phyloP scores from a whole-genome alignment of 2,113 vertebrate species.

The Thermophis baileyi region DNA sequence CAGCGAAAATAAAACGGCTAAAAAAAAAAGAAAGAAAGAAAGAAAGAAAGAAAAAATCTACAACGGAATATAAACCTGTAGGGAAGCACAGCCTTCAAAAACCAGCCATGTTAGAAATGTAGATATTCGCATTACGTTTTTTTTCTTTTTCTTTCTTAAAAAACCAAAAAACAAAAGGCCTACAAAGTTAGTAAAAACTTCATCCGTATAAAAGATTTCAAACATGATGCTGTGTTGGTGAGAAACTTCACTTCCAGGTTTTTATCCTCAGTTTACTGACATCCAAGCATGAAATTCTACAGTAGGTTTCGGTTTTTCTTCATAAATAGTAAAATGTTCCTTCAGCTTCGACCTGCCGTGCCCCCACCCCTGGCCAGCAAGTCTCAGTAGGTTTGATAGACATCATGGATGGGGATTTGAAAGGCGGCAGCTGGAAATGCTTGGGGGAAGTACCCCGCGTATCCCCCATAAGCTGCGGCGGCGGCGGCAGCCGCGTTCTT shows the following conservation, averaged over 20 bases:
- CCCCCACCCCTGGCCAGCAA: background rate
- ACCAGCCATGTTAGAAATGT: constrained; percentile 70
- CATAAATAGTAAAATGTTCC: constrained; percentile 89
- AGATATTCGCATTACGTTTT: constrained; percentile 63
- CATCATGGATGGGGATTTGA: constrained; percentile 90
- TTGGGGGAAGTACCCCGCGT: constrained; percentile 86
- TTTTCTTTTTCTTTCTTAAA: background rate
- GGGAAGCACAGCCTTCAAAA: constrained; percentile 59
- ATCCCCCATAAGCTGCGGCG: constrained; percentile 81
- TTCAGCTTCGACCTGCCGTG: constrained; percentile 64
- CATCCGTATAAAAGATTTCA: constrained; percentile 75
- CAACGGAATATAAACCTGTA: constrained; percentile 55
- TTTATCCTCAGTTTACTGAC: constrained; percentile 38
- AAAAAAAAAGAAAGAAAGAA: constrained; percentile 38
- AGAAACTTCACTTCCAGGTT: constrained; percentile 64
- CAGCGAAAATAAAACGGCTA: constrained; percentile 65
- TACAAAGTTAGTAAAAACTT: constrained; percentile 74
- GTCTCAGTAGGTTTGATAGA: constrained; percentile 92
- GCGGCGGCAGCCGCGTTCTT: constrained; percentile 81
- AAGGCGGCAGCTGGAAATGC: constrained; percentile 85
- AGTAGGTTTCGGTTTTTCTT: constrained; percentile 67
- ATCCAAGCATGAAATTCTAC: constrained; percentile 60
- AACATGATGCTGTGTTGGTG: constrained; percentile 31
- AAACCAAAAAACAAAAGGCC: constrained; percentile 60
- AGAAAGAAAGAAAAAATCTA: background rate